Evolutionary conservation across 2,797 vertebrate species (phyloP).

Genomic region (Myotis vivesi): DNA sequence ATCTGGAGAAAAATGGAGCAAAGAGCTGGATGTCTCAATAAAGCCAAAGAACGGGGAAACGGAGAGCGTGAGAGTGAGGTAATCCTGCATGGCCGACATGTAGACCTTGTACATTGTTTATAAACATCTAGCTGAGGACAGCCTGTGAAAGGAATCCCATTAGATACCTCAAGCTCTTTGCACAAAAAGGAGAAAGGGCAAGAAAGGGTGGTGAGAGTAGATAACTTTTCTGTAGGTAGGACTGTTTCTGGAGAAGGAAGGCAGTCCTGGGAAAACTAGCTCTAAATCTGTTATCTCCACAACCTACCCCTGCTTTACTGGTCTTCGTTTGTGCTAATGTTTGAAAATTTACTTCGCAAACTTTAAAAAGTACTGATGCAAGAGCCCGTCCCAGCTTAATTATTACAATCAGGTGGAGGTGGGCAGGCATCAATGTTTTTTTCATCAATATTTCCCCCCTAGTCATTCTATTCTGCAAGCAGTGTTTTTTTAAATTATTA

Average conservation of each 20-base stretch:
- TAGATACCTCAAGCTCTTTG: background rate
- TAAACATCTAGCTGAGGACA: background rate
- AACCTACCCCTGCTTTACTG: background rate
- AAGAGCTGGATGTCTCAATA: too few species aligned
- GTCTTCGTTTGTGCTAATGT: background rate
- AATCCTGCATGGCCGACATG: background rate
- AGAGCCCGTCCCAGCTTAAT: background rate
- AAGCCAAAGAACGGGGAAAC: too few species aligned
- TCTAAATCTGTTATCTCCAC: background rate
- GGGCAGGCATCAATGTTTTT: background rate
- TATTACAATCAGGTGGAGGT: background rate
- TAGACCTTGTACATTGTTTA: background rate
- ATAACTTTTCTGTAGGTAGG: background rate
- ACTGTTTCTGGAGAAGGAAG: background rate
- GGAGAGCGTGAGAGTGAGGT: background rate
- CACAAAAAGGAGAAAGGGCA: background rate
- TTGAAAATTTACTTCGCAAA: background rate
- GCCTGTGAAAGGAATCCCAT: background rate
- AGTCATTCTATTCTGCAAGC: background rate
- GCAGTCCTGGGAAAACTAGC: background rate
- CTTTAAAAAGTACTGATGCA: background rate
- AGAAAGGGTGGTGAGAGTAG: background rate
- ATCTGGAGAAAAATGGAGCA: too few species aligned
- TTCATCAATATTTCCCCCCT: background rate
- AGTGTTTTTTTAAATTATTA: background rate